These are phyloP conservation scores for Drosophila maculinotata DNA, from an alignment of 2,888 invertebrate species.

Conservation along the genomic window DNA sequence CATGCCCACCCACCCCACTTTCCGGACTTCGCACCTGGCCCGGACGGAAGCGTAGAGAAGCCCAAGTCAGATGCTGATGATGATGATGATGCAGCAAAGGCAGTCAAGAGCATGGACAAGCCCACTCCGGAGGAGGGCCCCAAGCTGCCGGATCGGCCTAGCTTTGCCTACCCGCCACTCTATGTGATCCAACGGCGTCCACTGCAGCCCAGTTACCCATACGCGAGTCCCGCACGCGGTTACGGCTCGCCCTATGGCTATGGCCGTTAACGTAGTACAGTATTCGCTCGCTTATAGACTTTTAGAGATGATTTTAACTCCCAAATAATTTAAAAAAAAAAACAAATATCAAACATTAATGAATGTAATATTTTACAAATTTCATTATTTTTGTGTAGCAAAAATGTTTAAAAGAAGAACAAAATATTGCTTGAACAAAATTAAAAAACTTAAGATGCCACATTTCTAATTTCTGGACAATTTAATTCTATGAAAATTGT, in stretches of 20 bases:
- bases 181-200: conserved; percentile 48
- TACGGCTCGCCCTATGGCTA: conserved; percentile 52
- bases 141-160: conserved; percentile 4
- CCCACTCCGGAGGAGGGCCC: conserved; percentile 3
- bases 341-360: no score
- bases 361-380: no score
- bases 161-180: conserved; percentile 55
- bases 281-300: no score
- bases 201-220: conserved; percentile 28
- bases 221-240: conserved; percentile 34
- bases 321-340: neutral
- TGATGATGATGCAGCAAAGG: neutral
- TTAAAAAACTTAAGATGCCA: no score
- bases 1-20: neutral
- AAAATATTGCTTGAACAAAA: no score
- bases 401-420: no score
- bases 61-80: neutral
- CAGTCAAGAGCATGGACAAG: conserved; percentile 7
- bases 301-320: neutral
- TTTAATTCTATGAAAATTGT: no score
- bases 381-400: no score
- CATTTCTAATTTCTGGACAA: no score
- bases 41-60: conserved; percentile 11
- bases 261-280: conserved; percentile 29
- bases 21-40: conserved; percentile 20